Base-by-base conservation (phyloP, 2,113 vertebrate genomes). In the Tyrannus savana region DNA sequence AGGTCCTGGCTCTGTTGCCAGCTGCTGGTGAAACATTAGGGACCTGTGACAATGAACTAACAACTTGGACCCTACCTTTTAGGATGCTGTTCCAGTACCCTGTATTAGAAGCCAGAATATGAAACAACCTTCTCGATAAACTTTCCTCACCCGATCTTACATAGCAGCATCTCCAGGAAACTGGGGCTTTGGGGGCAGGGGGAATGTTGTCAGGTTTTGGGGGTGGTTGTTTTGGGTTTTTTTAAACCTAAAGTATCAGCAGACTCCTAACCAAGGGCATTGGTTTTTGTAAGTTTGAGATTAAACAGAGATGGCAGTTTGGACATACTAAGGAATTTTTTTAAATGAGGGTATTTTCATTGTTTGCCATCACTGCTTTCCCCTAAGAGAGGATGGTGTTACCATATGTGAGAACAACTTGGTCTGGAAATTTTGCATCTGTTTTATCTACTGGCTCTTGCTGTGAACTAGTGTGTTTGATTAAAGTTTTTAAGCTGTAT, bases 401-500 rank as follows among this genome's bases (percentile, higher is more conserved):
- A 95, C 92, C 86, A 58, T 60, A 71, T 89, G 95, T 89, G 92
- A 90, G 83, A 96, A 73, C 0, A 4, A 60, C 69, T 94, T 78
- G 92, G 64, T 93, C 85, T 94, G 72, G 88, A 87, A 90, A 78
- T 41, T 77, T 72, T 78, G 92, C 88, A 76, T 93, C 79, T 96
- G 80, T 90, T 97, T 97, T 92, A 96, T 94, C 90, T 95, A 23
- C 80, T 89, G 59, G 56, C 66, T 92, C 83, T 74, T 78, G 80
- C 88, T 96, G 90, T 87, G 93, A 94, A 53, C 76, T 73, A 92
- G 87, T 94, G 92, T 28, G 42, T 96, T 97, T 94, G 92, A 96
- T 96, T 94, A 93, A 75, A 93, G 90, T 82, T 94, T 88, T 88
- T 87, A 90, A 89, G 77, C 56, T 64, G 73, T 75, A 37, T 41